Conservation (phyloP, 2,888 invertebrate species). For the Perizoma flavofasciatum region DNA sequence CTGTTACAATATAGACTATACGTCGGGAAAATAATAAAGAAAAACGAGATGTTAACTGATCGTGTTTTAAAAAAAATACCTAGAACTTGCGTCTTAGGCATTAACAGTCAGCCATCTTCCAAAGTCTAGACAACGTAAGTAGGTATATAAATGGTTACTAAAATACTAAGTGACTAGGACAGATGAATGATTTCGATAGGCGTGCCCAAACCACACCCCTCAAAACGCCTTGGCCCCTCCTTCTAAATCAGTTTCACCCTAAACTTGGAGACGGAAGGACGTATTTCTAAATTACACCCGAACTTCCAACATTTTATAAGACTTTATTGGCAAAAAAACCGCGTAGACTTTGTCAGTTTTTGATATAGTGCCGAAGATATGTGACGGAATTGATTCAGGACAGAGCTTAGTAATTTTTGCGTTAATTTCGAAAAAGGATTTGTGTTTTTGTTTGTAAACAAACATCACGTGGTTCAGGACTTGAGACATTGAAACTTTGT, state of each 20-base stretch:
- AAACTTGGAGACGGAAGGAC: constrained; percentile 22
- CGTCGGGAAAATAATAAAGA: too few relatives aligned
- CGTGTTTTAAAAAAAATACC: too few relatives aligned
- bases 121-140: not conserved
- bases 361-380: not conserved
- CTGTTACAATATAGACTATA: too few relatives aligned
- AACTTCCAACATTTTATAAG: constrained; percentile 11
- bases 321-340: constrained; percentile 6
- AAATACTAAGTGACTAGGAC: constrained; percentile 29
- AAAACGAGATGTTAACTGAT: too few relatives aligned
- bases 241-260: constrained; percentile 21
- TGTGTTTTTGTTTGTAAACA: constrained; percentile 51
- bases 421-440: constrained; percentile 16
- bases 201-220: constrained; percentile 30
- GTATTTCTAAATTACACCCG: constrained; percentile 14
- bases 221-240: constrained; percentile 27
- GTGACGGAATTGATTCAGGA: too few relatives aligned
- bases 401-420: too few relatives aligned
- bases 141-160: not conserved
- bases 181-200: constrained; percentile 20
- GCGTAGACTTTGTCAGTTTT: constrained; percentile 5
- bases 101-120: constrained; percentile 23
- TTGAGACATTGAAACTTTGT: constrained; percentile 9
- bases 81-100: too few relatives aligned
- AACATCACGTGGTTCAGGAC: constrained; percentile 43